Percentiles rank a stretch among this genome's conserved stretches.
Conservation (phyloP, 2,888 invertebrate species). For the Nomada ruficornis region DNA sequence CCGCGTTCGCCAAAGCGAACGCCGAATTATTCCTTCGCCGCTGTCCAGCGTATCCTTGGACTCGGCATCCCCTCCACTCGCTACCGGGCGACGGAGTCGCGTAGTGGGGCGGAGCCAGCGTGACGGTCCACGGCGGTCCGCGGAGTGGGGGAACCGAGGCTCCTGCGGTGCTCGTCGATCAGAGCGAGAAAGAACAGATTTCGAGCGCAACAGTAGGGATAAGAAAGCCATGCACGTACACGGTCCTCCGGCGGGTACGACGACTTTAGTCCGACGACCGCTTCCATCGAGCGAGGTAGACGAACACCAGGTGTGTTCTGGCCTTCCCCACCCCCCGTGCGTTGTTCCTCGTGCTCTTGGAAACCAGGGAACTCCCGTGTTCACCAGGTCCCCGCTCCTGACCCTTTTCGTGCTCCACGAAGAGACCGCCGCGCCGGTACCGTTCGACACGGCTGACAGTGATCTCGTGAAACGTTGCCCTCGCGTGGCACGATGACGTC, state of each 20-base stretch:
- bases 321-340: slow-evolving; percentile 3
- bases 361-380: slow-evolving; percentile 4
- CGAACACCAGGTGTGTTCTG: slow-evolving; percentile 45
- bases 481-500: no score
- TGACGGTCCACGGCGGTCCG: slow-evolving; percentile 16
- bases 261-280: slow-evolving; percentile 82
- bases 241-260: slow-evolving; percentile 75
- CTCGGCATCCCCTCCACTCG: slow-evolving; percentile 48
- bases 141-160: slow-evolving; percentile 20
- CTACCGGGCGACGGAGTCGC: slow-evolving; percentile 37
- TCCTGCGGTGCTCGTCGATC: no score
- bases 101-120: slow-evolving; percentile 21
- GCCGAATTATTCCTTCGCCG: slow-evolving; percentile 27
- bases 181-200: slow-evolving; percentile 61
- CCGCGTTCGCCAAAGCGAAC: background rate
- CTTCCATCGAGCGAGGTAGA: slow-evolving; percentile 77
- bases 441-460: no score
- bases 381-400: background rate
- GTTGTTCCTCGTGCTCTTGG: background rate
- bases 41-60: slow-evolving; percentile 53
- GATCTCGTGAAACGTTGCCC: no score
- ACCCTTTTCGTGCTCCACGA: background rate
- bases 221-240: slow-evolving; percentile 81
- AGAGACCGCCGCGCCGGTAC: slow-evolving; percentile 9
- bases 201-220: slow-evolving; percentile 78